Base-by-base conservation (phyloP, 2,888 invertebrate genomes). In the Mechanitis mazaeus region DNA sequence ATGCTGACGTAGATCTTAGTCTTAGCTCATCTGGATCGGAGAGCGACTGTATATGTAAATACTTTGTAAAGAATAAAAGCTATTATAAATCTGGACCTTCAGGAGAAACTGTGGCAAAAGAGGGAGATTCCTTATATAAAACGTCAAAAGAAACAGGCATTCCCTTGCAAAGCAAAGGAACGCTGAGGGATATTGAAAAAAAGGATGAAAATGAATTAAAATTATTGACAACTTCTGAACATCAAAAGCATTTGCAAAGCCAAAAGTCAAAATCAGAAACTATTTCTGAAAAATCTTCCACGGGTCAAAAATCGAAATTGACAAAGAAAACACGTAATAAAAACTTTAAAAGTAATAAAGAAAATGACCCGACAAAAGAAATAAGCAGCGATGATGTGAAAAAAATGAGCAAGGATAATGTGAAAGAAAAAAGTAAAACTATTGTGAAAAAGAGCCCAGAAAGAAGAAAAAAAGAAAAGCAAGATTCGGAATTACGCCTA, bases 41-140 rank as follows among this genome's bases (percentile, higher is more conserved):
- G 7, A 60, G 46, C 33, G 33, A 31, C 33, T 64, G 71, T 59
- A 64, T 74, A 12, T 74, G 75, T 61, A 76, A 77, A 67, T 67
- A 69, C 57, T 68, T 74, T 33, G 67, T 63, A 57, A 64, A 69
- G 20, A 67, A 68, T 42, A 69, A 68, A 46, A 54, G 54, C 33
- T 54, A 42, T 5, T 0, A 33, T 60, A 42, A 11, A 11, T 9
- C 33, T 31, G n/a, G 33, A 6, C 20, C 54, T 20, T 35, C 57
- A n/a, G 9, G 11, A 7, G 45, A 59, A 57, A 61, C 33, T 6
- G 9, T 56, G 7, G 11, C 38, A 28, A 54, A 47, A 53, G 20
- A 58, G 5, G 2, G 38, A 11, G 4, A 3, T 12, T 5, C 9
- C n/a, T 47, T 46, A 33, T 6, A 9, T 50, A 20, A 6, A 57